These are phyloP conservation scores for Cygnus atratus DNA, from an alignment of 2,113 vertebrate genomes.

Conservation along the genomic window DNA sequence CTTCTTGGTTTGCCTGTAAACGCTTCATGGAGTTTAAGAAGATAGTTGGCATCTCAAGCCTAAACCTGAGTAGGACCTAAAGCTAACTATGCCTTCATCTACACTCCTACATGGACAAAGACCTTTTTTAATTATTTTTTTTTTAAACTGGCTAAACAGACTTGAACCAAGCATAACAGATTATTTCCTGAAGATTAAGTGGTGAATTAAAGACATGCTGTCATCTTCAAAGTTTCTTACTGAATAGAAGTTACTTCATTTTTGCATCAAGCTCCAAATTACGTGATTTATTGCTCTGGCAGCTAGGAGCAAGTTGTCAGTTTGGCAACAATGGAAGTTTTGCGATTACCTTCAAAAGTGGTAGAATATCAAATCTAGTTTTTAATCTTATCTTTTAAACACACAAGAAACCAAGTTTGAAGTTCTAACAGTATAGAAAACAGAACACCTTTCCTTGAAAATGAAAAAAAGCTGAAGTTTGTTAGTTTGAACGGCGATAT, in stretches of 20 bases:
- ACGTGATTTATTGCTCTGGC: not conserved
- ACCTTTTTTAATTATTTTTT: not conserved
- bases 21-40: not conserved
- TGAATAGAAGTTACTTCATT: not conserved
- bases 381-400: not conserved
- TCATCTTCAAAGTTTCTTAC: not conserved
- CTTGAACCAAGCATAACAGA: not conserved
- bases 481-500: not conserved
- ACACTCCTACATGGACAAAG: not conserved
- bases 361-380: not conserved
- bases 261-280: not conserved
- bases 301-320: not conserved
- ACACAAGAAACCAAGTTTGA: not conserved
- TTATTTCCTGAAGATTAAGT: not conserved
- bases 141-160: not conserved
- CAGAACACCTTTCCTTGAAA: not conserved
- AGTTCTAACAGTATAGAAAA: not conserved
- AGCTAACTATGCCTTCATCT: not conserved
- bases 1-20: not conserved
- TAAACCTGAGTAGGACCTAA: not conserved
- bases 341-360: not conserved
- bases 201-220: not conserved
- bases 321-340: not conserved
- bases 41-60: not conserved
- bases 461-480: not conserved